phyloP scores from a whole-genome alignment of 2,888 invertebrate genomes.

The Aquatica leii region DNA sequence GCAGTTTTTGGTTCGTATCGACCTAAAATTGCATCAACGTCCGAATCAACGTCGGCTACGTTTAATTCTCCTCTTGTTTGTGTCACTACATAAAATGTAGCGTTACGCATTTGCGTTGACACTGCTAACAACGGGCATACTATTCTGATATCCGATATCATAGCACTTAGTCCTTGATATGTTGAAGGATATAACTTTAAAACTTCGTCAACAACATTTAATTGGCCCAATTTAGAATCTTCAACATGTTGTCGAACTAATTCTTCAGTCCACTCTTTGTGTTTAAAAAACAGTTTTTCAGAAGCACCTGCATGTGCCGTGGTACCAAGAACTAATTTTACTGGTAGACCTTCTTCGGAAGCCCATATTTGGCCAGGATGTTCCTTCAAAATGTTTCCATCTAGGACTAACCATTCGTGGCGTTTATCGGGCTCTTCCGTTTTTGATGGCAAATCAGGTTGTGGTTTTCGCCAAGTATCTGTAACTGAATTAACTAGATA shows the following conservation, averaged over 20 bases:
- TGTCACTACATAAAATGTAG: conserved; percentile 78
- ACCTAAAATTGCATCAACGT: conserved; percentile 83
- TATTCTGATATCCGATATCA: conserved; percentile 82
- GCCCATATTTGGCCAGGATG: conserved; percentile 74
- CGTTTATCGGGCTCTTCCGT: conserved; percentile 65
- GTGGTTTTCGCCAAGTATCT: conserved; percentile 73
- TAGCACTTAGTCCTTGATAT: conserved; percentile 71
- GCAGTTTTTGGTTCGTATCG: conserved; percentile 76
- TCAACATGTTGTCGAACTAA: conserved; percentile 71
- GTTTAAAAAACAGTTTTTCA: conserved; percentile 66
- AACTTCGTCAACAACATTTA: conserved; percentile 69
- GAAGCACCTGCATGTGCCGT: conserved; percentile 78
- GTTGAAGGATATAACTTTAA: conserved; percentile 73
- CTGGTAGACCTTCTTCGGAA: conserved; percentile 58
- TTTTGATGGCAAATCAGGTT: conserved; percentile 63
- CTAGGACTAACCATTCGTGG: conserved; percentile 79
- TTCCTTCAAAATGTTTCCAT: conserved; percentile 73
- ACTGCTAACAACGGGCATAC: conserved; percentile 79
- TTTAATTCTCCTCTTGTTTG: conserved; percentile 65
- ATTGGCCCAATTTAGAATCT: conserved; percentile 70
- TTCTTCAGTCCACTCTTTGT: conserved; percentile 72
- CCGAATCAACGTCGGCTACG: conserved; percentile 64
- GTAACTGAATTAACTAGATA: conserved; percentile 75
- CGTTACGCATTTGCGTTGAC: conserved; percentile 68
- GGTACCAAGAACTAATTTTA: conserved; percentile 73